Conservation (phyloP, 2,113 vertebrate species). For the Choloepus hoffmanni region DNA sequence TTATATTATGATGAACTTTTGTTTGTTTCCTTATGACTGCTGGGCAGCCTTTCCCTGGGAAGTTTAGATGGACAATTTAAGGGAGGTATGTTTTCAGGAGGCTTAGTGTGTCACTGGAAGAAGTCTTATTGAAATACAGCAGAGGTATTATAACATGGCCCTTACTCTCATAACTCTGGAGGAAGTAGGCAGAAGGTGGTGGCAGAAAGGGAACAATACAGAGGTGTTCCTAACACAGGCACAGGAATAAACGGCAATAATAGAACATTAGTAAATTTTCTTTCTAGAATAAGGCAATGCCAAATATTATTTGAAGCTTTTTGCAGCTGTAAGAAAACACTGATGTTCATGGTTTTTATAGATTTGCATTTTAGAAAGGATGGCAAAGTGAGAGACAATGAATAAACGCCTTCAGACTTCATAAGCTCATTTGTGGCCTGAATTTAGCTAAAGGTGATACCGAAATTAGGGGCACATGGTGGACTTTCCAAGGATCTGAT, state of each 20-base stretch:
- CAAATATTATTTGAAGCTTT: constrained; percentile 71
- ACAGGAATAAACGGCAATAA: constrained; percentile 64
- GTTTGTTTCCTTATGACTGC: constrained; percentile 46
- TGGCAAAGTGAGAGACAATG: constrained; percentile 51
- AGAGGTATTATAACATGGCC: constrained; percentile 65
- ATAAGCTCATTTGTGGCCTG: constrained; percentile 12
- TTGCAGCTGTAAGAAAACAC: neutral
- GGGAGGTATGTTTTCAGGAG: constrained; percentile 54
- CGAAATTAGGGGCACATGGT: neutral
- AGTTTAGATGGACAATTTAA: constrained; percentile 19
- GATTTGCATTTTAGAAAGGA: constrained; percentile 21
- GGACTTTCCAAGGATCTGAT: neutral
- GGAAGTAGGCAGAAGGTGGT: constrained; percentile 71
- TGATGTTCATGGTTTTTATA: constrained; percentile 62
- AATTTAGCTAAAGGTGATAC: neutral
- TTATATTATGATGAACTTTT: constrained; percentile 45
- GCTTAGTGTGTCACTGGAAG: constrained; percentile 38
- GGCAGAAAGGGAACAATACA: constrained; percentile 67
- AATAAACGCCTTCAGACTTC: constrained; percentile 5
- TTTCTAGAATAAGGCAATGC: constrained; percentile 63
- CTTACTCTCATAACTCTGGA: constrained; percentile 49
- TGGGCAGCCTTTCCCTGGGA: constrained; percentile 51
- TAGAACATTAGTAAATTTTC: constrained; percentile 69
- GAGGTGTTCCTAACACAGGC: constrained; percentile 69
- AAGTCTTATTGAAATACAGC: constrained; percentile 33